Conservation (phyloP, 2,797 vertebrate species). For the Pyrrhura leucotis region DNA sequence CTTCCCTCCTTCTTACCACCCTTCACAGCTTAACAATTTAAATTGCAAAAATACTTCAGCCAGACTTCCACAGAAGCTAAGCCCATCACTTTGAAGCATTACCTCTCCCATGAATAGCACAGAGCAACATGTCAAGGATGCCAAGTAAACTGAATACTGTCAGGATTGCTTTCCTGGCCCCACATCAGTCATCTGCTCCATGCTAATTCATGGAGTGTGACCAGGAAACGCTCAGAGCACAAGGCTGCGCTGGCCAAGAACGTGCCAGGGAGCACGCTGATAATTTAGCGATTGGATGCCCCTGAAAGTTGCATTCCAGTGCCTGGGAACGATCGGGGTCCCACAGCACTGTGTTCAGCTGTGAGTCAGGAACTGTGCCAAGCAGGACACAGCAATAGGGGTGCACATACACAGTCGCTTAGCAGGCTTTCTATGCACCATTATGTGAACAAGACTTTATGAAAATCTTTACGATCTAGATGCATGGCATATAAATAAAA, state of each 20-base stretch:
- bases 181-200: neutral
- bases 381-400: fast-evolving
- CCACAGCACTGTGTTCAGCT: neutral
- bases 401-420: neutral
- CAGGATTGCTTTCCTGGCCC: neutral
- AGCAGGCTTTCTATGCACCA: fast-evolving
- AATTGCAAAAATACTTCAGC: neutral
- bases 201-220: neutral
- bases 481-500: neutral
- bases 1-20: neutral
- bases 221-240: neutral
- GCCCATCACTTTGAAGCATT: neutral
- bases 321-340: fast-evolving
- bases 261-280: slow-evolving; percentile 1
- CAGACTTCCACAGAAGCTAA: neutral
- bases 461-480: neutral
- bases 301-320: neutral
- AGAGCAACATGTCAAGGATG: neutral
- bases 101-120: neutral
- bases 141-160: neutral
- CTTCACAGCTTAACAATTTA: neutral
- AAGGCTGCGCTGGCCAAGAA: neutral
- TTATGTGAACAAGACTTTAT: fast-evolving
- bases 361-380: fast-evolving
- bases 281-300: neutral